Percentiles rank a stretch among this genome's conserved stretches.
Conservation (phyloP, 92 coral and sea anemone species). For the Epizoanthus ramosus region DNA sequence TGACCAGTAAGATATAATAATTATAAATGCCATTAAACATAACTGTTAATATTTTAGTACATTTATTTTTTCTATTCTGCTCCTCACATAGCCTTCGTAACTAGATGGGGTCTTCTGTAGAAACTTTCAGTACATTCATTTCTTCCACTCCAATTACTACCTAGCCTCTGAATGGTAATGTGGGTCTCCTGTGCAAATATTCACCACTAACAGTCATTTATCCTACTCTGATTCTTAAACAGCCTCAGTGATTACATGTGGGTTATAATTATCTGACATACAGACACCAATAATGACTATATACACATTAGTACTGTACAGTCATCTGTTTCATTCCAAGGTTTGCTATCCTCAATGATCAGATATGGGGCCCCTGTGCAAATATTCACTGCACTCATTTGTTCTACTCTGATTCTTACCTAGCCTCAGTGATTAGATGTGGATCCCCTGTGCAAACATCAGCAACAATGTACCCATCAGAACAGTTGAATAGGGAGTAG, state of each 20-base stretch:
- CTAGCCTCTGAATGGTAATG: too few relatives aligned
- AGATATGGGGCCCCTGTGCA: background rate
- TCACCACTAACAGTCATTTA: too few relatives aligned
- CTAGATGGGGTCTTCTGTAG: too few relatives aligned
- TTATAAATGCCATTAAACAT: too few relatives aligned
- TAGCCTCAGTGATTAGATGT: constrained; percentile 75
- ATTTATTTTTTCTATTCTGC: too few relatives aligned
- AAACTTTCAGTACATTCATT: too few relatives aligned
- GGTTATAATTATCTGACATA: too few relatives aligned
- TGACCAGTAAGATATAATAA: background rate
- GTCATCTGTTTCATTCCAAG: background rate
- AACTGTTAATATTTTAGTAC: too few relatives aligned
- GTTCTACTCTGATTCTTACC: constrained; percentile 43
- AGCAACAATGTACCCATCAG: constrained; percentile 62
- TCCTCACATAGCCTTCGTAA: too few relatives aligned
- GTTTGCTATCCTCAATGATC: constrained; percentile 77
- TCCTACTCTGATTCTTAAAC: constrained; percentile 45
- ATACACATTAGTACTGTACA: too few relatives aligned
- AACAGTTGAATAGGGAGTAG: constrained; percentile 73
- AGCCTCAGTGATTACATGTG: constrained; percentile 66
- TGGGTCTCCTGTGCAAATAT: too few relatives aligned
- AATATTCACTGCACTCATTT: background rate
- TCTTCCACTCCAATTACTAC: too few relatives aligned
- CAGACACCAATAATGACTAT: background rate
- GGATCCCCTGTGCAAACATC: constrained; percentile 88